Conservation (phyloP, 2,113 vertebrate species). For the Scomber japonicus region DNA sequence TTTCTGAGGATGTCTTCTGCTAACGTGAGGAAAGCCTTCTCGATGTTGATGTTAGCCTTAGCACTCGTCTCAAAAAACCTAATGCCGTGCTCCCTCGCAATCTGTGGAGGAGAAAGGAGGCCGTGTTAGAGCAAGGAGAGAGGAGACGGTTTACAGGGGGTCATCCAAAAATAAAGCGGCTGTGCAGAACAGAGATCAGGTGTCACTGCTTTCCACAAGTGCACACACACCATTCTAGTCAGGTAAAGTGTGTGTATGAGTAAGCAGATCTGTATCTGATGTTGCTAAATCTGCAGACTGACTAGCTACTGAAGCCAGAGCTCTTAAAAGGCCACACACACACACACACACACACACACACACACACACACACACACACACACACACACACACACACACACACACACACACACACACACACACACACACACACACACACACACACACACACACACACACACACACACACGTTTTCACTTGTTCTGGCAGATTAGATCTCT, state of each 20-base stretch:
- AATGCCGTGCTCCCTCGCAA: slow-evolving; percentile 97
- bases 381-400: too few species aligned
- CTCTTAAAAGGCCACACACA: not conserved
- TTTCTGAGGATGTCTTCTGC: slow-evolving; percentile 99
- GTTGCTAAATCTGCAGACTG: slow-evolving; percentile 46
- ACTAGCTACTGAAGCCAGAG: slow-evolving; percentile 26
- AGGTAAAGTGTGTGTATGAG: slow-evolving; percentile 7
- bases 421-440: too few species aligned
- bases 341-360: too few species aligned
- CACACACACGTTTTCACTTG: slow-evolving; percentile 17
- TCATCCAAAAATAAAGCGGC: slow-evolving; percentile 67
- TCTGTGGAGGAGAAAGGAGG: slow-evolving; percentile 83
- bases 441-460: not conserved
- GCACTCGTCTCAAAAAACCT: slow-evolving; percentile 99
- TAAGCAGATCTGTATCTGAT: slow-evolving; percentile 44
- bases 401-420: too few species aligned
- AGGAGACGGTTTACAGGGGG: not conserved
- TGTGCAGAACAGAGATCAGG: slow-evolving; percentile 53
- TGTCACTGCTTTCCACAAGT: slow-evolving; percentile 25
- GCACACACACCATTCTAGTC: slow-evolving; percentile 1
- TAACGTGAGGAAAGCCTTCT: slow-evolving; percentile 99
- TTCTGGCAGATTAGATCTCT: slow-evolving; percentile 10
- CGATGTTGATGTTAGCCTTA: slow-evolving; percentile 99
- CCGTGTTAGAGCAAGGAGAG: not conserved
- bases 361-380: too few species aligned